Percentiles rank a stretch among this genome's conserved stretches.
These are phyloP conservation scores for Mionectes macconnelli DNA, from an alignment of 2,113 vertebrate species.

Conservation along the genomic window DNA sequence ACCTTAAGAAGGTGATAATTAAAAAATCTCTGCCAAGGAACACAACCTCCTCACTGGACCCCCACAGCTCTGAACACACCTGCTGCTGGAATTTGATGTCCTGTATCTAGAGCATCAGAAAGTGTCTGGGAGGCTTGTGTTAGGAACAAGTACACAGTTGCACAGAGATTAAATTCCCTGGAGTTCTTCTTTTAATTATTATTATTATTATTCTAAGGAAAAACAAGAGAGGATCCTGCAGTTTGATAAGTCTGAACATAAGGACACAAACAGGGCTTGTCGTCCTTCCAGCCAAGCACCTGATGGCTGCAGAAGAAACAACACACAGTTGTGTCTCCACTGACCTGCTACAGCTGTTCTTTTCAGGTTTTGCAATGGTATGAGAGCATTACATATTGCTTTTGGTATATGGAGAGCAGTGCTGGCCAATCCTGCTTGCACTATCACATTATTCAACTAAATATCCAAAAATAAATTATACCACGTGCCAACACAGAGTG, in stretches of 20 bases:
- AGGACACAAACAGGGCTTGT: neutral
- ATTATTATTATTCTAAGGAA: neutral
- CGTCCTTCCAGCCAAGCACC: neutral
- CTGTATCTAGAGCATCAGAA: neutral
- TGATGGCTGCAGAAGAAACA: neutral
- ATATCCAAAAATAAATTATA: neutral
- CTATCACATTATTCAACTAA: neutral
- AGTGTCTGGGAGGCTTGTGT: neutral
- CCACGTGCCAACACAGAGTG: neutral
- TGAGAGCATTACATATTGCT: neutral
- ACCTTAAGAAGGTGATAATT: slow-evolving; percentile 2
- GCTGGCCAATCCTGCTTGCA: neutral
- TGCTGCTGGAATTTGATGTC: neutral
- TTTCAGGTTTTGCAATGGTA: neutral
- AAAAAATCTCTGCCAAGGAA: neutral
- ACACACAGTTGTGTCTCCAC: neutral
- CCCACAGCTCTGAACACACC: neutral
- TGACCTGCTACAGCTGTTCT: neutral
- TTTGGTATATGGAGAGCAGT: neutral
- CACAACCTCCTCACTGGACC: neutral
- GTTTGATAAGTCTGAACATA: neutral
- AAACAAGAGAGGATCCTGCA: neutral
- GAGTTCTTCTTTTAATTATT: neutral
- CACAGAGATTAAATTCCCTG: neutral
- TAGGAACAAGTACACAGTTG: neutral